phyloP scores from a whole-genome alignment of 1,140 invertebrate genomes.

The Heliothis subflexa region DNA sequence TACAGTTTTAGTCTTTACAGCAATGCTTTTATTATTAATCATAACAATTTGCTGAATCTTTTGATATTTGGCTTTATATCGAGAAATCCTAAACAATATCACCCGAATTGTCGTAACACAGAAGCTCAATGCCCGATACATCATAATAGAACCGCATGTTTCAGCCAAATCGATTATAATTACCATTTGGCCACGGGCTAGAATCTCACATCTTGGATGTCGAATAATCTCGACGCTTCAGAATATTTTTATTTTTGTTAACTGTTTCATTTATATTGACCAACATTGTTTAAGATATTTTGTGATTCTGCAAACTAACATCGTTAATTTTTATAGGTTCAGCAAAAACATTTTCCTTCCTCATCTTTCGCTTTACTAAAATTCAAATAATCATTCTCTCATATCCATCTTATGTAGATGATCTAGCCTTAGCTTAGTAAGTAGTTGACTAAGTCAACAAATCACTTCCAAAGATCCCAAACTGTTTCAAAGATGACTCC shows the following conservation, averaged over 20 bases:
- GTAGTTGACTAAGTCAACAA: no score
- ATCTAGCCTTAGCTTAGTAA: no score
- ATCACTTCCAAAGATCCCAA: no score
- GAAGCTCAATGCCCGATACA: constrained; percentile 11
- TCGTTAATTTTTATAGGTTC: no score
- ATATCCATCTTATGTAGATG: no score
- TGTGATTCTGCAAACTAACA: not conserved
- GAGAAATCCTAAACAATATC: not conserved
- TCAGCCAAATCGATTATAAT: constrained; percentile 33
- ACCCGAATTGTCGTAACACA: constrained; percentile 8
- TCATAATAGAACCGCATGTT: constrained; percentile 10
- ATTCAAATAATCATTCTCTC: no score
- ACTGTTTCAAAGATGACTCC: no score
- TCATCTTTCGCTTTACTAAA: no score
- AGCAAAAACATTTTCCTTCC: not conserved
- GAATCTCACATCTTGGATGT: not conserved
- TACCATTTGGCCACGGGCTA: constrained; percentile 35
- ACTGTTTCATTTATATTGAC: not conserved
- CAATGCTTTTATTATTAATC: no score
- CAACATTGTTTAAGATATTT: not conserved
- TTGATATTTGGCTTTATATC: no score
- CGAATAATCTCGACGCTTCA: constrained; percentile 8
- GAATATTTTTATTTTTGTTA: constrained; percentile 1
- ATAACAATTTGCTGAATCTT: no score
- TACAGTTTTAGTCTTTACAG: no score